A percentile compares a stretch with the other conserved stretches of the same genome.
Evolutionary conservation across 1,140 invertebrate genomes (phyloP).

Genomic region (Cephus cinctus): DNA sequence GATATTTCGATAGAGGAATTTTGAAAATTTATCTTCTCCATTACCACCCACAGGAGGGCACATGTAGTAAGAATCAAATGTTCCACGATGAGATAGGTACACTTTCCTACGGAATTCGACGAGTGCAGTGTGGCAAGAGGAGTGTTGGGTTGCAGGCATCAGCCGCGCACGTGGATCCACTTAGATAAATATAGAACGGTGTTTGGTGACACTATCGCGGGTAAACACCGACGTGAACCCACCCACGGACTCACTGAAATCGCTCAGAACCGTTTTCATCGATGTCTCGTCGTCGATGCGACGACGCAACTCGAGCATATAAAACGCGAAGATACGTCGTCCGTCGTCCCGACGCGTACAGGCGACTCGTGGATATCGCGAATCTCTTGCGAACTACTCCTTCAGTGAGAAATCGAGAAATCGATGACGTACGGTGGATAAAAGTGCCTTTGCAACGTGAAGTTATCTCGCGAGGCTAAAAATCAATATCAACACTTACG

Average conservation of each 20-base stretch:
- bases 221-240: slow-evolving; percentile 26
- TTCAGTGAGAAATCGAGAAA: no score
- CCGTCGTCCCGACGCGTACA: no score
- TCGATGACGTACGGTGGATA: no score
- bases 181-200: slow-evolving; percentile 39
- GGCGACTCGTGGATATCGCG: no score
- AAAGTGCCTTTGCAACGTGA: no score
- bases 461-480: no score
- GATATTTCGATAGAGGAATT: no score
- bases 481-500: no score
- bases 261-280: slow-evolving; percentile 2
- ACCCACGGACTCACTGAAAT: slow-evolving; percentile 4
- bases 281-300: slow-evolving; percentile 14
- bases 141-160: not conserved
- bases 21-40: no score
- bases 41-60: not conserved
- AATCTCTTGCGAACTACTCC: no score
- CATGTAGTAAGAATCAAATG: not conserved
- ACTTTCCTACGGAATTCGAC: not conserved
- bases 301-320: no score
- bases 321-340: no score
- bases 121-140: not conserved
- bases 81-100: not conserved
- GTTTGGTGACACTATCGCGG: slow-evolving; percentile 37
- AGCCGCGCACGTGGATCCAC: slow-evolving; percentile 33